These are phyloP conservation scores for Lasiurus cinereus DNA, from an alignment of 2,113 vertebrate genomes.

Conservation along the genomic window DNA sequence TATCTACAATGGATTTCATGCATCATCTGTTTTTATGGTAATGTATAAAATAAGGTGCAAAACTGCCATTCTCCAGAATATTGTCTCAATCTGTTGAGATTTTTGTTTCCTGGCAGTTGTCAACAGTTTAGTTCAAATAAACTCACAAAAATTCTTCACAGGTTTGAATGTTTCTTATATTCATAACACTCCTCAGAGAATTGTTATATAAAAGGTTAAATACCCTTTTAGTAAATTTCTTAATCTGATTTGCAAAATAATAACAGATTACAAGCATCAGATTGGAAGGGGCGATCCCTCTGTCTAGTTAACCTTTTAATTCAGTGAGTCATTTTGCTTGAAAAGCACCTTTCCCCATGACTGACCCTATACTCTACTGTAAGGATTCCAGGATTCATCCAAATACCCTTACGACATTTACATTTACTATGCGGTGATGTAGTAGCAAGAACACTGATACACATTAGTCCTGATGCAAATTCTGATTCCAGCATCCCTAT, in stretches of 20 bases:
- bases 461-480: not conserved
- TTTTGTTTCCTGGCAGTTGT: too few species aligned
- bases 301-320: conserved; percentile 23
- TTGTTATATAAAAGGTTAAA: conserved; percentile 20
- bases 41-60: too few species aligned
- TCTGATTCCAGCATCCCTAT: not conserved
- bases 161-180: not conserved
- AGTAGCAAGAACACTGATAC: not conserved
- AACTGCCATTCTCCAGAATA: too few species aligned
- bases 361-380: not conserved
- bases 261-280: not conserved
- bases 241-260: conserved; percentile 23
- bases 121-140: too few species aligned
- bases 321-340: conserved; percentile 48
- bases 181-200: not conserved
- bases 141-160: too few species aligned
- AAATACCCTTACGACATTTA: not conserved
- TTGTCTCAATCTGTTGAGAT: too few species aligned
- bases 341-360: conserved; percentile 55
- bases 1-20: too few species aligned
- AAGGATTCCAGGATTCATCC: not conserved
- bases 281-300: not conserved
- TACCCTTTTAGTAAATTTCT: conserved; percentile 17
- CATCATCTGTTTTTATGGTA: too few species aligned
- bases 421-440: not conserved